Evolutionary conservation across 2,113 vertebrate species (phyloP), one percentile per base, ranked within the genome.

Genomic region (Triplophysa rosa): DNA sequence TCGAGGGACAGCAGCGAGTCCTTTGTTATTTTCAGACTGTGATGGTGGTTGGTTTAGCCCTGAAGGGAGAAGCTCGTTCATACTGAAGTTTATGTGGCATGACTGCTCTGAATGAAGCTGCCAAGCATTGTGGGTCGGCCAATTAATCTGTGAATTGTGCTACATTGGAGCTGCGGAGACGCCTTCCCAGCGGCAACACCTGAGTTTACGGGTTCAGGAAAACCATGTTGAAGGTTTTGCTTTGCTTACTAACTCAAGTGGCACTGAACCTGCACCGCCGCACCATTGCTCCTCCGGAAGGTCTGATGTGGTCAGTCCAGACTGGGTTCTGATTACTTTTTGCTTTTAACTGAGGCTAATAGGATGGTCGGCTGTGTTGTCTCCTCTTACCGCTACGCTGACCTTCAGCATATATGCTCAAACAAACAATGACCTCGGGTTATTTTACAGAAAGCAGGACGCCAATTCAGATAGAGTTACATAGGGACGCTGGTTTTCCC

Each of bases 41-140:
- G 69, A 63, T 67, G 68, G 62, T 58, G 69, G 49, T 73, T 37
- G 12, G 3, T 29, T 63, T 9, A 37, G 49, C 29, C 52, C 79
- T 74, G n/a, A 49, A 73, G 69, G 79, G 76, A 68, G 42, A 49
- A 59, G n/a, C 64, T 49, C 45, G 64, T 45, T 59, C 76, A 63
- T 74, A 63, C 37, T 47, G 59, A 62, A 80, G 69, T 73, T 72
- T 80, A 73, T 58, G 49, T 80, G 42, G 56, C 77, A 79, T 62
- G 77, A 70, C 54, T 47, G 24, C 37, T 54, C 70, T 73, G 73
- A 80, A 65, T 66, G 69, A 74, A 80, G 62, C 49, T 52, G 29
- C 47, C 68, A 4, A 24, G 70, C 45, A 29, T 21, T 56, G 29
- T 6, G 61, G 64, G 37, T 71, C 62, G 62, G 10, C 42, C 69